Evolutionary conservation across 2,888 invertebrate genomes (phyloP).

Genomic region (Lasioglossum pauxillum): DNA sequence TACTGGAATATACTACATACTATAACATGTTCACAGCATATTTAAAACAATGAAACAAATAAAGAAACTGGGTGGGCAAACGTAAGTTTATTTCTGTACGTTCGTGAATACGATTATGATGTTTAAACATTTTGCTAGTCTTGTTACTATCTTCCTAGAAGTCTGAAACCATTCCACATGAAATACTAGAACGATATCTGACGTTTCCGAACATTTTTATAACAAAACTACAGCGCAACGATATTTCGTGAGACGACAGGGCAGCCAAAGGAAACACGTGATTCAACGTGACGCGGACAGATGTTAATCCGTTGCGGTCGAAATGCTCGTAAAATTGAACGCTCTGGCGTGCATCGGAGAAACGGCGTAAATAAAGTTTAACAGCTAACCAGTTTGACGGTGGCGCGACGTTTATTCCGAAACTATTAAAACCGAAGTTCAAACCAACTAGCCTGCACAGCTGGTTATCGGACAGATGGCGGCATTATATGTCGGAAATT

Average conservation of each 20-base stretch:
- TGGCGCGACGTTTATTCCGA: conserved; percentile 72
- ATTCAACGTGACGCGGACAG: conserved; percentile 33
- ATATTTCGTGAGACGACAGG: conserved; percentile 17
- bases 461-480: conserved; percentile 59
- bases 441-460: conserved; percentile 52
- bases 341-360: conserved; percentile 51
- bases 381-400: conserved; percentile 66
- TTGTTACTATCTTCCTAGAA: too few species aligned
- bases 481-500: conserved; percentile 50
- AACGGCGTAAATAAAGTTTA: conserved; percentile 73
- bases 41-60: too few species aligned
- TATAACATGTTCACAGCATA: too few species aligned
- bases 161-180: neutral
- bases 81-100: too few species aligned
- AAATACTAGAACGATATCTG: neutral
- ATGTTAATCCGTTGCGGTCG: conserved; percentile 61
- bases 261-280: conserved; percentile 31
- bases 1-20: too few species aligned
- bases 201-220: neutral
- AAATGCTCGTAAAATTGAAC: conserved; percentile 69
- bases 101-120: too few species aligned
- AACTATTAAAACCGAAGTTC: conserved; percentile 68
- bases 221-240: neutral
- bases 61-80: too few species aligned
- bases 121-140: too few species aligned